Evolutionary conservation across 2,113 vertebrate species (phyloP).

Genomic region (Terrapene triunguis): DNA sequence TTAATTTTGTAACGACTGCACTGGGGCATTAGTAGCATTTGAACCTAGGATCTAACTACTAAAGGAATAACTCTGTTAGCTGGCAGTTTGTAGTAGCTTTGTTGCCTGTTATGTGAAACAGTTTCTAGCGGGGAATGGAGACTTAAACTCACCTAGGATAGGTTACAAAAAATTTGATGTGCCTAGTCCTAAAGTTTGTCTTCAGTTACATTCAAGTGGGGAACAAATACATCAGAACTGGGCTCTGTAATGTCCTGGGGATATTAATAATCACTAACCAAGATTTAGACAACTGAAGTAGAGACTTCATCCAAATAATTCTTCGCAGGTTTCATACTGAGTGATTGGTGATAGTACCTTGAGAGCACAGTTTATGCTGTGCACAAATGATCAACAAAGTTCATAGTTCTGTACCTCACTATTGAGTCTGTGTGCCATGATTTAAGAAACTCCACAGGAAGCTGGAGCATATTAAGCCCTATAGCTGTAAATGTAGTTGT

Average conservation of each 20-base stretch:
- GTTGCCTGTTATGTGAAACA: background rate
- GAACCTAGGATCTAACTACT: background rate
- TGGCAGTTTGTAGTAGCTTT: background rate
- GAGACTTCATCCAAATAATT: background rate
- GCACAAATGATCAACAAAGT: background rate
- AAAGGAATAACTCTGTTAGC: background rate
- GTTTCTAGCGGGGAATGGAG: background rate
- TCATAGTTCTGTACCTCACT: background rate
- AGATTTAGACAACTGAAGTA: background rate
- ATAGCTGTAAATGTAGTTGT: background rate
- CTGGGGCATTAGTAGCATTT: background rate
- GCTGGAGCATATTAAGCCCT: background rate
- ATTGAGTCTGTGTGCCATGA: background rate
- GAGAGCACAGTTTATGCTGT: background rate
- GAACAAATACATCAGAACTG: background rate
- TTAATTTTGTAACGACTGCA: background rate
- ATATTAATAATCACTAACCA: background rate
- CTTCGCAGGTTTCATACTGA: background rate
- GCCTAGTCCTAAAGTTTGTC: background rate
- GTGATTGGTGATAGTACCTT: background rate
- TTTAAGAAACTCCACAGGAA: background rate
- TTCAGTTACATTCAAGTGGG: background rate
- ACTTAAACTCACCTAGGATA: background rate
- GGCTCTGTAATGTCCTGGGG: background rate
- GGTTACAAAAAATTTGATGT: background rate